Evolutionary conservation across 2,888 invertebrate species (phyloP), one percentile per base, ranked within the genome.

Genomic region (Agriopis leucophaearia): DNA sequence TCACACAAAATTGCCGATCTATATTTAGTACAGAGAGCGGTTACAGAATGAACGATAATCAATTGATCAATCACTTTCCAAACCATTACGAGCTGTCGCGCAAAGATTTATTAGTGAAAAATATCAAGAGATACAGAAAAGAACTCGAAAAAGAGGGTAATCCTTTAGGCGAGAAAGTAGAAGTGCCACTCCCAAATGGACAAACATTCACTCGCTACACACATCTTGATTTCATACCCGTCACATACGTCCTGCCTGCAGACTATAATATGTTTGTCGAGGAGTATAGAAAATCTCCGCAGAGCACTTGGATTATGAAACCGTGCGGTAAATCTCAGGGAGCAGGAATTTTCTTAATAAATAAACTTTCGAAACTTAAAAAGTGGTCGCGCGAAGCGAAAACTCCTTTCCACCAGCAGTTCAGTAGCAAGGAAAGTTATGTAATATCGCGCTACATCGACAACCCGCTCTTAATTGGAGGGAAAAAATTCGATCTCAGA

Each of bases 391-490:
- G 97, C 12, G 98, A 98, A 89, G 96, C 97, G 0, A 97, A 97
- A 89, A 96, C 96, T 66, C 96, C 97, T 0, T 97, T 98, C 83
- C 97, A 97, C 88, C 97, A 97, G 0, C 97, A 97, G 82, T 94
- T 97, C 51, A 87, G 81, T 71, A 96, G 96, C 50, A 98, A 98
- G 87, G 98, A 98, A 89, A 96, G 97, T 74, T 99, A 99, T 86
- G 99, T 99, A n/a, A 99, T 99, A 86, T 99, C 99, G 2, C 96
- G 97, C 94, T 99, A 99, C 86, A 99, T 99, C 70, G 98, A 98
- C 81, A 98, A 99, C 92, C 99, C 99, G 0, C 92, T 99, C 51
- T 90, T 99, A 75, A 99, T 99, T 82, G 99, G 99, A n/a, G 99
- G 99, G 0, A 99, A 99, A 90, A 99, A 99, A 89, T 99, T 99